These are phyloP conservation scores for Amniataba percoides DNA, from an alignment of 2,797 vertebrate species.

Conservation along the genomic window DNA sequence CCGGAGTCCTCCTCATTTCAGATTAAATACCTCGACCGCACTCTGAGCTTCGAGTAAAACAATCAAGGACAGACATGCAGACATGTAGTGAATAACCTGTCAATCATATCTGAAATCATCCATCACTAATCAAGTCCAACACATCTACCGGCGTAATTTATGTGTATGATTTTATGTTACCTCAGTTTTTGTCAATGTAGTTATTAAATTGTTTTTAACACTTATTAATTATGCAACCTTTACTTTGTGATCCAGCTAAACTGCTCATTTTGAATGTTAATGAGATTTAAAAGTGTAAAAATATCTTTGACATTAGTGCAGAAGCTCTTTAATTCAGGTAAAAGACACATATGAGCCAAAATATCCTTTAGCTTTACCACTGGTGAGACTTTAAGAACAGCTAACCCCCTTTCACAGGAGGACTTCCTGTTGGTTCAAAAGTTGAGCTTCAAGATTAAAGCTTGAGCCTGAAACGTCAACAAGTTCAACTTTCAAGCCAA, in stretches of 20 bases:
- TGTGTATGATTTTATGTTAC: no score
- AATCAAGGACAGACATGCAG: neutral
- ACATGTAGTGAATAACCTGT: neutral
- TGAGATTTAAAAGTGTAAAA: neutral
- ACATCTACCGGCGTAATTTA: no score
- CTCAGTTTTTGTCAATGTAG: neutral
- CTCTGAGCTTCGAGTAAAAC: constrained; percentile 11
- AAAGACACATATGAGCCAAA: neutral
- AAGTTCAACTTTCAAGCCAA: neutral
- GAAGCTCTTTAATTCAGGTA: neutral
- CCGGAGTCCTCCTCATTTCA: constrained; percentile 14
- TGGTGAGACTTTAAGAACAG: neutral
- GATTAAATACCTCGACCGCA: constrained; percentile 13
- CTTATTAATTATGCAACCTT: neutral
- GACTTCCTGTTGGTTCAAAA: neutral
- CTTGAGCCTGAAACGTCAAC: no score
- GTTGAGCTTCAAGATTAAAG: neutral
- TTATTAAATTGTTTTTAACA: neutral
- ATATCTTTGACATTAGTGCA: neutral
- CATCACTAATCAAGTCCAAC: neutral
- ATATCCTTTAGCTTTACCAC: neutral
- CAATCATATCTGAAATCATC: neutral
- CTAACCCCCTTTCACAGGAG: neutral
- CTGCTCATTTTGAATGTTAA: neutral
- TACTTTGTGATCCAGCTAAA: neutral